A percentile compares a stretch with the other conserved stretches of the same genome.
Evolutionary conservation across 53 echinoderm and acorn worm genomes (phyloP).

Genomic region (Mesocentrotus franciscanus): DNA sequence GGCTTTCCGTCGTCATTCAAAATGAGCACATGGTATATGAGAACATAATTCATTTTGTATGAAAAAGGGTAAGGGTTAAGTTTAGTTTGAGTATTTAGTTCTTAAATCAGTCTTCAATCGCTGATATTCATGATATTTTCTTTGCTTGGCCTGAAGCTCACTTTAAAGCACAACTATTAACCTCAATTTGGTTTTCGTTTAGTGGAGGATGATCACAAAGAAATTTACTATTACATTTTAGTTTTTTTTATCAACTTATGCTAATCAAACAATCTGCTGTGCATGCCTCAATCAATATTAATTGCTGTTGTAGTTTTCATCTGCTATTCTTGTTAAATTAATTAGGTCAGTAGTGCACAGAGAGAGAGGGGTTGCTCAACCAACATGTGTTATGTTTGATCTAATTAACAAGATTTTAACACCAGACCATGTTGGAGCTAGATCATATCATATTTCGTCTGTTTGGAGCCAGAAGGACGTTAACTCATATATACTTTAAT

Average conservation of each 20-base stretch:
- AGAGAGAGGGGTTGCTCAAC: neutral
- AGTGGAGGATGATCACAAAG: neutral
- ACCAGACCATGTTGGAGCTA: too few relatives aligned
- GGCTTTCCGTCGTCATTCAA: neutral
- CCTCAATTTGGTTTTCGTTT: neutral
- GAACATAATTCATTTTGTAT: neutral
- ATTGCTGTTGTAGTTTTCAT: neutral
- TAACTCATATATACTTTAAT: too few relatives aligned
- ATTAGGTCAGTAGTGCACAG: neutral
- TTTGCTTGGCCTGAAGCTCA: neutral
- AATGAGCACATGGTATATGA: neutral
- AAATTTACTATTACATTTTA: neutral
- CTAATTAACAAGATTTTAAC: neutral
- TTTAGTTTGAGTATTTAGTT: neutral
- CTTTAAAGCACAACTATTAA: neutral
- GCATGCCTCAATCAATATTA: neutral
- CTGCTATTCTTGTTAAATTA: constrained; percentile 8
- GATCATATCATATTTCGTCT: too few relatives aligned
- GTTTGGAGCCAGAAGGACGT: too few relatives aligned
- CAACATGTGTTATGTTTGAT: neutral
- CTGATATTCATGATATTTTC: neutral
- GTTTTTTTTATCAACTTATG: neutral
- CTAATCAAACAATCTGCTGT: neutral
- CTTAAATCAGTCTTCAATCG: neutral
- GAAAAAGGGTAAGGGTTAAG: neutral